Conservation (phyloP, 2,113 vertebrate genomes). For the Gallinago jamesoni region DNA sequence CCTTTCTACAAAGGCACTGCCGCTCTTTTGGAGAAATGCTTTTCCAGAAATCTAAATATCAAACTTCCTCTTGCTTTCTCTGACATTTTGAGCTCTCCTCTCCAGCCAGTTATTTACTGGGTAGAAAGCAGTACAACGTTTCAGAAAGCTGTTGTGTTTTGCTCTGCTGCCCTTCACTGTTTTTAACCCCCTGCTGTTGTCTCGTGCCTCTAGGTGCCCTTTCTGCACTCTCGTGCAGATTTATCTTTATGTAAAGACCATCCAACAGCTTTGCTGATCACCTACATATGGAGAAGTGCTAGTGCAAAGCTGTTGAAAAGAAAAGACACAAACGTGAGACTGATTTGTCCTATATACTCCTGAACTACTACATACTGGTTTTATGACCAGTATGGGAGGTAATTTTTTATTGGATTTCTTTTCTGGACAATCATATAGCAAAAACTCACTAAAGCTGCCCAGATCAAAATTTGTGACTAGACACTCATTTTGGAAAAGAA, state of each 20-base stretch:
- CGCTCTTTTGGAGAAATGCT: neutral
- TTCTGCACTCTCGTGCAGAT: neutral
- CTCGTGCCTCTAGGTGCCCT: neutral
- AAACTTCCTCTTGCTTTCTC: neutral
- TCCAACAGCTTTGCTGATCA: neutral
- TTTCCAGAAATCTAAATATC: neutral
- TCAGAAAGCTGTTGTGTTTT: neutral
- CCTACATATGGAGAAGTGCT: neutral
- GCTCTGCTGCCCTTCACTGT: neutral
- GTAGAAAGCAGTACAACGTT: neutral
- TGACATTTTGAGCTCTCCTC: neutral
- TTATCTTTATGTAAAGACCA: neutral
- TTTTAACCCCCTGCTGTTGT: neutral
- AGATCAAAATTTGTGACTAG: constrained; percentile 9
- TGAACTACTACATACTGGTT: neutral
- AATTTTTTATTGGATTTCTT: neutral
- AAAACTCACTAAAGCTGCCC: neutral
- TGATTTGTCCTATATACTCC: neutral
- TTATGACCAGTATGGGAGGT: neutral
- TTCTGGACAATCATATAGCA: neutral
- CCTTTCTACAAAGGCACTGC: neutral
- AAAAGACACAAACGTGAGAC: neutral
- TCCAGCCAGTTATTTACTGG: neutral
- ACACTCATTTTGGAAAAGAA: neutral
- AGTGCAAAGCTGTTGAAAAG: neutral